Conservation (phyloP, 1,140 invertebrate genomes). For the Nomia melanderi region DNA sequence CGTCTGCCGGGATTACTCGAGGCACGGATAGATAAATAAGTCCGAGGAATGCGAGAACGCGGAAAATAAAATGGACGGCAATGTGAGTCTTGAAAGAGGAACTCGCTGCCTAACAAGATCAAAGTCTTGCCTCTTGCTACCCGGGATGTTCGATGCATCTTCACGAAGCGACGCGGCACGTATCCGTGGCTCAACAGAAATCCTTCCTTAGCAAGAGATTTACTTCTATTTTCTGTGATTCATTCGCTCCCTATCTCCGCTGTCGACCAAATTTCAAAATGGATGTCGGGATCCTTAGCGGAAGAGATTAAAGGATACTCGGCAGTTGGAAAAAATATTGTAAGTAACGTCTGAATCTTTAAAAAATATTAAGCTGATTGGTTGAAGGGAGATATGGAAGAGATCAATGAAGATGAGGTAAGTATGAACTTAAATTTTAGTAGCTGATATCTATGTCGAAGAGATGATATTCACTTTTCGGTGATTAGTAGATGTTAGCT, state of each 20-base stretch:
- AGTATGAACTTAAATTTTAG: too few species aligned
- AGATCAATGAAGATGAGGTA: too few species aligned
- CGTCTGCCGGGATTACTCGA: background rate
- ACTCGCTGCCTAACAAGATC: conserved; percentile 15
- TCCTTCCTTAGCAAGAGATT: background rate
- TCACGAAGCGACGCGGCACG: background rate
- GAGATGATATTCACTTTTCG: too few species aligned
- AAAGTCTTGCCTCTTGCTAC: background rate
- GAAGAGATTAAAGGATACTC: background rate
- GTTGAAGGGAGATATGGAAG: too few species aligned
- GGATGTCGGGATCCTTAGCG: background rate
- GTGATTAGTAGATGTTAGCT: too few species aligned
- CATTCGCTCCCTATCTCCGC: background rate
- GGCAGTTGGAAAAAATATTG: too few species aligned
- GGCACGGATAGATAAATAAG: conserved; percentile 10
- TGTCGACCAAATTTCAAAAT: background rate
- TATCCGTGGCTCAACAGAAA: background rate
- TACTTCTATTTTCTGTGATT: background rate
- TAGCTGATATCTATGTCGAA: too few species aligned
- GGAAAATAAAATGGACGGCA: background rate
- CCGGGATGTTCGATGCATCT: conserved; percentile 5
- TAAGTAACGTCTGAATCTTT: too few species aligned
- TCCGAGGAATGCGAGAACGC: background rate
- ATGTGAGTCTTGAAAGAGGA: conserved; percentile 1
- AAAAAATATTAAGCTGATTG: too few species aligned